Conservation (phyloP, 2,113 vertebrate genomes). For the Lathamus discolor region DNA sequence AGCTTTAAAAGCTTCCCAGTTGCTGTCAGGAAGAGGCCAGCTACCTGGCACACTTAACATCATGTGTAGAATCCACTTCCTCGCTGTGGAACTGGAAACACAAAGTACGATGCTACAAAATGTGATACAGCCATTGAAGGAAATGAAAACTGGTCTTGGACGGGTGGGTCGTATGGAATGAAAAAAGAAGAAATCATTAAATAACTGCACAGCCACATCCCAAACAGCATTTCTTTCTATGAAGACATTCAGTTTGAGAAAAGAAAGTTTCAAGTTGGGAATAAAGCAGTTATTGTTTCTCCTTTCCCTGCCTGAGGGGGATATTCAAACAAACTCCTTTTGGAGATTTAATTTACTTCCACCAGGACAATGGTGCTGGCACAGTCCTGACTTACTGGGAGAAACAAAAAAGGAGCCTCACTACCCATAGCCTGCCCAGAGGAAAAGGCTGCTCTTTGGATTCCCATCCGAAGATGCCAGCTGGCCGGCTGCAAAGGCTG, state of each 20-base stretch:
- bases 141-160: background rate
- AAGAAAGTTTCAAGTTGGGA: conserved; percentile 47
- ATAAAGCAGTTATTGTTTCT: conserved; percentile 42
- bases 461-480: conserved; percentile 1
- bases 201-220: background rate
- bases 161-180: background rate
- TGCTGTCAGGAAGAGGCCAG: background rate
- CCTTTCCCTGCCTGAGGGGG: background rate
- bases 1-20: background rate
- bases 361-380: conserved; percentile 54
- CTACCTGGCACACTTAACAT: background rate
- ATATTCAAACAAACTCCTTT: conserved; percentile 39
- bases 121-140: background rate
- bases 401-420: background rate
- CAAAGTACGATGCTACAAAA: background rate
- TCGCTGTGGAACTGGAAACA: background rate
- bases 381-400: background rate
- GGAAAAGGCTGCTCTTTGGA: conserved; percentile 14
- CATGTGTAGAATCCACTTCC: background rate
- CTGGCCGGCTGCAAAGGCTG: background rate
- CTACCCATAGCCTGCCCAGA: conserved; percentile 2
- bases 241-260: conserved; percentile 2
- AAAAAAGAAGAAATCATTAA: background rate
- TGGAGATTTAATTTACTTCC: conserved; percentile 53
- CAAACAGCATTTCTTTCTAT: background rate